These are phyloP conservation scores for Petrosia ficiformis DNA, from an alignment of 37 sponge, comb jelly and placozoan species.

Conservation along the genomic window DNA sequence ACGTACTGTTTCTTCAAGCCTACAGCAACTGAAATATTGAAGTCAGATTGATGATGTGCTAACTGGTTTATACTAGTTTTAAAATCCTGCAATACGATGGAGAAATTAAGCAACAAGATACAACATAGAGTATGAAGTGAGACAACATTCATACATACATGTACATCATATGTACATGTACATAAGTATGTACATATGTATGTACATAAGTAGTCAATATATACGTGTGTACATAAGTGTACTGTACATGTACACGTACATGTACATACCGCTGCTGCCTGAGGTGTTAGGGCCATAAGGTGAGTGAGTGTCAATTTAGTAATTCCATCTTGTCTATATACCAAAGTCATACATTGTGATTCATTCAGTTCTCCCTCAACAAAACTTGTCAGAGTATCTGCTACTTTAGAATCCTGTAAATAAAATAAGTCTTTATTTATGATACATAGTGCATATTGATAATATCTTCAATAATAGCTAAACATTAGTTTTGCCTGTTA, in stretches of 20 bases:
- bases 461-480: too few relatives aligned
- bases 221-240: neutral
- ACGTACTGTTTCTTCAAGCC: neutral
- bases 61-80: neutral
- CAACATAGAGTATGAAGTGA: too few relatives aligned
- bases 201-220: too few relatives aligned
- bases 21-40: neutral
- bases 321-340: conserved; percentile 56
- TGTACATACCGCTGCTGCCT: conserved; percentile 28
- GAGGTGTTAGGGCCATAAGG: conserved; percentile 19
- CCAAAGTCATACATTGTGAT: conserved; percentile 24
- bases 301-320: conserved; percentile 36
- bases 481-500: too few relatives aligned
- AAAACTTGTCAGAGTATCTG: neutral
- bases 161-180: too few relatives aligned
- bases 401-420: conserved; percentile 6
- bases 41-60: neutral
- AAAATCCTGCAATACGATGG: neutral
- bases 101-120: too few relatives aligned
- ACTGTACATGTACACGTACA: neutral
- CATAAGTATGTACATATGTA: too few relatives aligned
- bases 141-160: too few relatives aligned
- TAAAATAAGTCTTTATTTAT: too few relatives aligned
- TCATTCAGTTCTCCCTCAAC: conserved; percentile 1
- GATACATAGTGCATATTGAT: too few relatives aligned